A percentile compares a stretch with the other conserved stretches of the same genome.
Evolutionary conservation across 2,113 vertebrate genomes (phyloP).

Genomic region (Mustela nigripes): DNA sequence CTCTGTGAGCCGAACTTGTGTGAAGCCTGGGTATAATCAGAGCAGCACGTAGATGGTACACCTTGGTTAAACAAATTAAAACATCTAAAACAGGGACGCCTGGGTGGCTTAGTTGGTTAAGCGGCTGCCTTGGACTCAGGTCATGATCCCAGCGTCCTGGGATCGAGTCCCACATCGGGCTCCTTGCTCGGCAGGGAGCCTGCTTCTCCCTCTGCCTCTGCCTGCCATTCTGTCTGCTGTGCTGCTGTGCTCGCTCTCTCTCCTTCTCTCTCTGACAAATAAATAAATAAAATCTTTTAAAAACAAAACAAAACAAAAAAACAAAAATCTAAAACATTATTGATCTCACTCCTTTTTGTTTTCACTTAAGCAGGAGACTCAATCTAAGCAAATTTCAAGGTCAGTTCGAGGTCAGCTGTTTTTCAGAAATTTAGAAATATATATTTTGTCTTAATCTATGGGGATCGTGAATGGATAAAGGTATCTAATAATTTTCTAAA

Average conservation of each 20-base stretch:
- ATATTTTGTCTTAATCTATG: background rate
- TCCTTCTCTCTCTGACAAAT: too few relatives aligned
- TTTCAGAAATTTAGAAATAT: background rate
- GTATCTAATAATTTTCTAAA: background rate
- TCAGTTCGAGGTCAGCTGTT: background rate
- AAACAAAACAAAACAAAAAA: too few relatives aligned
- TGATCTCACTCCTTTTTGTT: background rate
- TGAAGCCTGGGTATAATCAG: background rate
- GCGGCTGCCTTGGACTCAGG: too few relatives aligned
- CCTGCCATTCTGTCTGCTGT: too few relatives aligned
- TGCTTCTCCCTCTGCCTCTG: too few relatives aligned
- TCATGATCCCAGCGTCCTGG: too few relatives aligned
- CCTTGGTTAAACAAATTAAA: background rate
- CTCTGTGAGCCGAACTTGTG: background rate
- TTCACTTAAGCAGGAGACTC: background rate
- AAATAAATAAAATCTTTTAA: too few relatives aligned
- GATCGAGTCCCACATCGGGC: too few relatives aligned
- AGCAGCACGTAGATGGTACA: background rate
- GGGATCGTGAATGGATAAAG: conserved; percentile 13
- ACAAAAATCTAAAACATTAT: background rate
- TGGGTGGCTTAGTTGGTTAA: too few relatives aligned
- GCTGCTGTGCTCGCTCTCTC: too few relatives aligned
- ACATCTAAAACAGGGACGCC: background rate
- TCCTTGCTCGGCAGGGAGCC: too few relatives aligned
- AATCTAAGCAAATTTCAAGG: background rate